Base-by-base conservation (phyloP, 1,140 invertebrate species). In the Pseudomyrmex pallidus region DNA sequence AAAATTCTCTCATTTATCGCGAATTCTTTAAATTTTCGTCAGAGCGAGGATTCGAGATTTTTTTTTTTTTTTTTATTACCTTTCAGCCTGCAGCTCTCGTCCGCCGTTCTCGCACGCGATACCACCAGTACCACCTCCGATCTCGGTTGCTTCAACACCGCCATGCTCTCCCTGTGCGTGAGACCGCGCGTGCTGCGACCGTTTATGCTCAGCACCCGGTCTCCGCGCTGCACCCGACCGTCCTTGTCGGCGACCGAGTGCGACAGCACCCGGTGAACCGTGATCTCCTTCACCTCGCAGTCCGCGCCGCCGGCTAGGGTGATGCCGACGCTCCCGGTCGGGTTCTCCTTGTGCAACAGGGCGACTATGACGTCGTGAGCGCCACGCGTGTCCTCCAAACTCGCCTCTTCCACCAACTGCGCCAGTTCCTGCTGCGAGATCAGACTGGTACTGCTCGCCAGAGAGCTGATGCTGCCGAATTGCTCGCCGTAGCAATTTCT, bases 231-330 rank as follows among this genome's bases (percentile, higher is more conserved):
- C n/a, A 98, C 95, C 68, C 96, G 95, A 2, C 98, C 98, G 92
- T 98, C 98, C 90, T 96, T 96, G 89, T 98, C 97, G 10, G 98
- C 98, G 76, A 98, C 96, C 85, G 97, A 98, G 85, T 97, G 97
- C 67, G 96, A 95, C 83, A 98, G 94, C 63, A 98, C 97, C 93
- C 98, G 97, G 92, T 98, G 97, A 85, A 98, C 97, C 82, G 97
- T 98, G 66, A 98, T 98, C 94, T 98, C 97, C 94, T 98, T 98
- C 84, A 96, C 96, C 94, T 98, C 98, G 92, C 98, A 98, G 91
- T 98, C 98, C 5, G 96, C 96, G 5, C 98, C 98, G 61, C 98
- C 98, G 59, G 97, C 97, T 66, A 98, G 93, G 7, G 97, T 98
- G 62, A 98, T 97, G 15, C 98, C 98, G 57, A 98, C 96, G 90